phyloP scores from a whole-genome alignment of 1,140 invertebrate species.

The Drosophila saltans region DNA sequence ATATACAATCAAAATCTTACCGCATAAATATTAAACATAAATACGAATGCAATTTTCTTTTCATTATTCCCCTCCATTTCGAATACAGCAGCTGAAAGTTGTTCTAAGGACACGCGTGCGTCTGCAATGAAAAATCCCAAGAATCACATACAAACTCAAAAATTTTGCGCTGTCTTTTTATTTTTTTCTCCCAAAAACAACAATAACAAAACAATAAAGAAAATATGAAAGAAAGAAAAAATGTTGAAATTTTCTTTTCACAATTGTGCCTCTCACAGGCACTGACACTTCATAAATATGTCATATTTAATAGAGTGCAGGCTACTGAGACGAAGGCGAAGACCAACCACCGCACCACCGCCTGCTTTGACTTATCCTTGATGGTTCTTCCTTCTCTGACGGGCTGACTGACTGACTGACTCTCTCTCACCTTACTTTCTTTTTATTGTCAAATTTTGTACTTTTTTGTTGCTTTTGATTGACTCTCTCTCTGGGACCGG shows the following conservation, averaged over 20 bases:
- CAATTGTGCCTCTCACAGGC: constrained; percentile 51
- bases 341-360: constrained; percentile 21
- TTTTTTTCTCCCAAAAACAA: constrained; percentile 23
- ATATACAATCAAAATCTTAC: constrained; percentile 63
- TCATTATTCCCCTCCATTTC: constrained; percentile 16
- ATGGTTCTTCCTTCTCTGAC: constrained; percentile 9
- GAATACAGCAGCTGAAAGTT: constrained; percentile 29
- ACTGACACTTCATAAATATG: constrained; percentile 82
- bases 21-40: constrained; percentile 79
- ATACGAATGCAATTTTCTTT: constrained; percentile 70
- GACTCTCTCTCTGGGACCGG: constrained; percentile 58
- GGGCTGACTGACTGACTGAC: constrained; percentile 13
- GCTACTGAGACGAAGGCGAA: constrained; percentile 29
- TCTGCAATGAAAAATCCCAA: constrained; percentile 27
- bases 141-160: constrained; percentile 37
- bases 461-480: constrained; percentile 51
- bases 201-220: background rate
- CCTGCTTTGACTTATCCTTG: constrained; percentile 43
- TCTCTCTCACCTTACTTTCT: constrained; percentile 45
- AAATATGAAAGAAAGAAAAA: background rate
- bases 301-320: constrained; percentile 82
- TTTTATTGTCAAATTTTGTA: constrained; percentile 49
- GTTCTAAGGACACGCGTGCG: constrained; percentile 27
- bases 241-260: constrained; percentile 28
- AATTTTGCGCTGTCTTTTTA: constrained; percentile 54